Conservation (phyloP, 2,797 vertebrate species). For the Adrianichthys oophorus region DNA sequence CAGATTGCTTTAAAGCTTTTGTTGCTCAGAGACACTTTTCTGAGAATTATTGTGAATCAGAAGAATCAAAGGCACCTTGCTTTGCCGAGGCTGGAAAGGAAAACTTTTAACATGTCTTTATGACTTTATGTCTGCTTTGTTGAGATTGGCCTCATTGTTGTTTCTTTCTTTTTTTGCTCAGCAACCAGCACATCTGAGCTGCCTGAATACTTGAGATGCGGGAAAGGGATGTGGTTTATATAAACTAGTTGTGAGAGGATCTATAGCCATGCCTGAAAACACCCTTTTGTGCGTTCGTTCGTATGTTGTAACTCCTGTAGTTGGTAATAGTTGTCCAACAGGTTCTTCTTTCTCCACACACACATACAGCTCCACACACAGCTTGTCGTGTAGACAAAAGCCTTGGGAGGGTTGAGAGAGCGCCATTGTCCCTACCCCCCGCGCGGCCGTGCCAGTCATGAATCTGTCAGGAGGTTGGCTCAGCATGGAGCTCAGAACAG, state of each 20-base stretch:
- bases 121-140: no score
- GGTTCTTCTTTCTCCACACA: slow-evolving; percentile 42
- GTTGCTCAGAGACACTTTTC: no score
- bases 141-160: no score
- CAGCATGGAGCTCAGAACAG: slow-evolving; percentile 38
- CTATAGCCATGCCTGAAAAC: slow-evolving; percentile 32
- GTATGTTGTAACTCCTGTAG: slow-evolving; percentile 33
- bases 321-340: slow-evolving; percentile 46
- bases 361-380: slow-evolving; percentile 4
- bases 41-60: no score
- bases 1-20: no score
- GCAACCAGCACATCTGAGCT: slow-evolving; percentile 17
- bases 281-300: slow-evolving; percentile 6
- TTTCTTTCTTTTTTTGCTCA: slow-evolving; percentile 2
- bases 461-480: slow-evolving; percentile 53
- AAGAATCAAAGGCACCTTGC: no score
- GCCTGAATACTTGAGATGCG: slow-evolving; percentile 14
- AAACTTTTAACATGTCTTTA: no score
- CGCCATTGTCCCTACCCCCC: slow-evolving; percentile 42
- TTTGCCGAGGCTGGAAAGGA: no score
- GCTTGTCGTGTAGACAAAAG: slow-evolving; percentile 42
- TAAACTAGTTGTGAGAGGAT: slow-evolving; percentile 29
- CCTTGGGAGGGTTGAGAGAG: slow-evolving; percentile 19
- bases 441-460: slow-evolving; percentile 17
- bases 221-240: slow-evolving; percentile 68